Evolutionary conservation across 2,797 vertebrate species (phyloP).

Genomic region (Sebastes flavidus): DNA sequence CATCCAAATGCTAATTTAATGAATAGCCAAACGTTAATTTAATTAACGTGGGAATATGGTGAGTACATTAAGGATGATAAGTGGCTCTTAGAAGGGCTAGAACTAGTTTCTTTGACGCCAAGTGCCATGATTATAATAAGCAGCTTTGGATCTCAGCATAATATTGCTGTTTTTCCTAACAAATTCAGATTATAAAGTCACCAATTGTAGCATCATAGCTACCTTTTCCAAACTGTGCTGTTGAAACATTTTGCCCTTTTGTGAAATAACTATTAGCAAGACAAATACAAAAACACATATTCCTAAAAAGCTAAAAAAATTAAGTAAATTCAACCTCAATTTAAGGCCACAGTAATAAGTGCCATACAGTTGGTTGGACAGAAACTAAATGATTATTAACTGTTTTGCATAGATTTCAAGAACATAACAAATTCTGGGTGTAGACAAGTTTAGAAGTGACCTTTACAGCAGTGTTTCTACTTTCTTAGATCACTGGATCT

Average conservation of each 20-base stretch:
- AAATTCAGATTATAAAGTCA: constrained; percentile 57
- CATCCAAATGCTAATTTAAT: neutral
- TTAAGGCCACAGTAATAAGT: constrained; percentile 25
- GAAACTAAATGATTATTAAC: neutral
- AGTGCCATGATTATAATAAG: constrained; percentile 54
- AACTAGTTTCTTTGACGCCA: constrained; percentile 48
- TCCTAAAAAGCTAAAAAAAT: neutral
- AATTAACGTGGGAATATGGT: neutral
- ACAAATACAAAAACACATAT: constrained; percentile 25
- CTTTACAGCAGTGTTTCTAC: neutral
- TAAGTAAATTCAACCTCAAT: neutral
- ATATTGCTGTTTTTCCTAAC: neutral
- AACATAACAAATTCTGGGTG: neutral
- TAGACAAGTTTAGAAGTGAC: neutral
- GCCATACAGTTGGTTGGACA: constrained; percentile 29
- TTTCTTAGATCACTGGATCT: neutral
- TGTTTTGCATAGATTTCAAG: neutral
- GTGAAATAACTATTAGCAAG: constrained; percentile 24
- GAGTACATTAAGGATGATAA: neutral
- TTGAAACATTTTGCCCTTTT: constrained; percentile 56
- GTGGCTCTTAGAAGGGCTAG: neutral
- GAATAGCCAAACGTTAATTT: neutral
- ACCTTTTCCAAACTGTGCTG: constrained; percentile 79
- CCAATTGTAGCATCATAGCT: constrained; percentile 38
- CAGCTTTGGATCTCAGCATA: neutral